These are phyloP conservation scores for Danio aesculapii DNA, from an alignment of 2,797 vertebrate genomes.

Conservation along the genomic window DNA sequence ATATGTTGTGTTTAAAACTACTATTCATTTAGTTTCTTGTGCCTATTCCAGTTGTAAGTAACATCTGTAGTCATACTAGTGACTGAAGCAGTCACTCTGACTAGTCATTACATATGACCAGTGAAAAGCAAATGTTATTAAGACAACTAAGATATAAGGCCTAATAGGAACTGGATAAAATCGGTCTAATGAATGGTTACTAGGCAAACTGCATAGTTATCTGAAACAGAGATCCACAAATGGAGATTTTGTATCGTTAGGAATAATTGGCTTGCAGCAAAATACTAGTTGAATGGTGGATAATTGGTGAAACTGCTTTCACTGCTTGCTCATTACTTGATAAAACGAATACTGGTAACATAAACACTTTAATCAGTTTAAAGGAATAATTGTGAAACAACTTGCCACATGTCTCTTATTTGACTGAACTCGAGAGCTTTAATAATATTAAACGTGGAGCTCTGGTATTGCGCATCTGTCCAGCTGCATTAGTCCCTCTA, in stretches of 20 bases:
- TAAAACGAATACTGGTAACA: neutral
- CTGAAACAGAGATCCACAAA: neutral
- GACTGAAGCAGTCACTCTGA: neutral
- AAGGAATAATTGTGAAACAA: neutral
- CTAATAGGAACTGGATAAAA: too few species aligned
- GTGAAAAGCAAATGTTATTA: neutral
- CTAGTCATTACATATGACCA: neutral
- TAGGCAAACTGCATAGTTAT: neutral
- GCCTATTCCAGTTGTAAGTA: neutral
- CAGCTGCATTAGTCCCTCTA: conserved; percentile 38
- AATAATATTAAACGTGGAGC: conserved; percentile 36
- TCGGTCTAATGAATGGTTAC: neutral
- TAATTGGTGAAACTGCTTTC: neutral
- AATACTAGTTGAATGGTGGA: neutral
- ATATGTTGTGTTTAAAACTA: neutral
- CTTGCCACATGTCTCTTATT: conserved; percentile 45
- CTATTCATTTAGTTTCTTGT: neutral
- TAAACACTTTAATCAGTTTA: neutral
- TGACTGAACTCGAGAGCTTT: conserved; percentile 48
- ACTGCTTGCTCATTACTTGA: neutral
- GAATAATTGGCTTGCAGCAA: neutral
- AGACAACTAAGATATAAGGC: too few species aligned
- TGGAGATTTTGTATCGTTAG: neutral
- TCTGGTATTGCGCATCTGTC: conserved; percentile 46
- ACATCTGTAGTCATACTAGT: neutral